Evolutionary conservation across 1,140 invertebrate genomes (phyloP), one percentile per base, ranked within the genome.

Genomic region (Atta cephalotes): DNA sequence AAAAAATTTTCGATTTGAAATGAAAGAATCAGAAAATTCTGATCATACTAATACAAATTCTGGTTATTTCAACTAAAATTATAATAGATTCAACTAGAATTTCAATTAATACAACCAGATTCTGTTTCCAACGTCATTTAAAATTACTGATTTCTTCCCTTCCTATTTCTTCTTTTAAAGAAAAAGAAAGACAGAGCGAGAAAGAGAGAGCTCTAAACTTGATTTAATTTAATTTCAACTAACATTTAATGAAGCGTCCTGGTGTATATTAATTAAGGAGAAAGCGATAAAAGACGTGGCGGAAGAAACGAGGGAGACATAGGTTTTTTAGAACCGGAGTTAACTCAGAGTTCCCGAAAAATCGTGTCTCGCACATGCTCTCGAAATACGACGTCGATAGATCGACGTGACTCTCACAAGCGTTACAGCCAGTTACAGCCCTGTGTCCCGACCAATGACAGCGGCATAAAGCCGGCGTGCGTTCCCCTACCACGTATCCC

Each of bases 341-440:
- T 49, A 28, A 58, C 56, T 58, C 21, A 10, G n/a, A 49, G 39
- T 39, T 25, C 3, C 6, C 25, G 12, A 49, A 39, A 70, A 56
- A 80, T 70, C 35, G 10, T 12, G 12, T 35, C n/a, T 16, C 18
- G 51, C 21, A n/a, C 63, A 66, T 25, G 28, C 6, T 35, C 21
- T 45, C 74, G 53, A 45, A 45, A 45, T 45, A 35, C 51, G 16
- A 12, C 28, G 18, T 31, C 31, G 53, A 58, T 18, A 65, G 63
- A 35, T 35, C 63, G 62, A 35, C 62, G 25, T n/a, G 35, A 49
- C 53, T 62, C 49, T 21, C 31, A 16, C 66, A 72, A 60, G 49
- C 70, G 79, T 60, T 90, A 92, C 92, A 87, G 62, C 85, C 92
- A 35, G 79, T 60, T 91, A 92, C 92, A 87, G 65, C 85, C 92